Evolutionary conservation across 2,888 invertebrate genomes (phyloP), one percentile per base, ranked within the genome.

Genomic region (Aleiodes alternator): DNA sequence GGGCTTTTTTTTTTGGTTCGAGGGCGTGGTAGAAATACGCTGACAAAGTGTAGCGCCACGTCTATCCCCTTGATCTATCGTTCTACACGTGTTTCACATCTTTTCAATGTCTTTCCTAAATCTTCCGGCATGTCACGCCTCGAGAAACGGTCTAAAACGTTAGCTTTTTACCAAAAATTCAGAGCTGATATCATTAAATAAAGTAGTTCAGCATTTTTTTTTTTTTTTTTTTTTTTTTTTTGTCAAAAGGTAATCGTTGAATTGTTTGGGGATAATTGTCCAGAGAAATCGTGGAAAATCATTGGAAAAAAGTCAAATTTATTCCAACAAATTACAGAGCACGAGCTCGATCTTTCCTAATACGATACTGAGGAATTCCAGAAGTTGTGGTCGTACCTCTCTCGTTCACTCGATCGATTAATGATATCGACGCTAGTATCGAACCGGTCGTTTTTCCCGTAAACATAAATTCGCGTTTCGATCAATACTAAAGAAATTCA

Each of bases 251-350:
- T 34, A 61, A 64, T 43, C 43, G 48, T 16, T 48, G 43, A 11
- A 43, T 43, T 43, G 16, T 51, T 55, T 3, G 11, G n/a, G 16
- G 31, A 9, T 23, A 69, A 64, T 38, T n/a, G 38, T 48, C 34
- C 34, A 43, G 43, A 48, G 43, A 31, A 34, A 12, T 23, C 31
- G 61, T 69, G 77, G 73, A 79, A 74, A 72, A 76, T 68, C 73
- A 64, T 82, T 85, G 83, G 84, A 83, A 83, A n/a, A 29, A 77
- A 4, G 34, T 34, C 23, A 86, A 85, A 88, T 88, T 86, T 87
- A 88, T 87, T 87, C 88, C 88, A 87, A 88, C 88, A 88, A 88
- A 88, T 88, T 87, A 87, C 87, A 79, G 80, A 81, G 56, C 75
- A 75, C 69, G 72, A 84, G 85, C 84, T 86, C 85, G 87, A 88